Evolutionary conservation across 2,888 invertebrate genomes (phyloP).

Genomic region (Andrena dorsata): DNA sequence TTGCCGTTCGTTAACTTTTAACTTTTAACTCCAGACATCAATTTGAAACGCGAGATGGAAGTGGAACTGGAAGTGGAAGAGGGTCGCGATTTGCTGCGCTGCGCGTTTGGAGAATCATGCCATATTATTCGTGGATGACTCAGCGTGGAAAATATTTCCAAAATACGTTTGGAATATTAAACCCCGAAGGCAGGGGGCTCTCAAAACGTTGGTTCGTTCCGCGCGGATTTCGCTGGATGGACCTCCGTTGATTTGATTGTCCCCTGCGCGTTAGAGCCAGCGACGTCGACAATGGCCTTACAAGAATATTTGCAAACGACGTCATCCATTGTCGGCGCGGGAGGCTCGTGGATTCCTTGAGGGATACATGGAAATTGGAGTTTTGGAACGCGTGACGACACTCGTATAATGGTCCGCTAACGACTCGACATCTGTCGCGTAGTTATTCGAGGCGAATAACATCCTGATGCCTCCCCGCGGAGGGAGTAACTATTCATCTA

Average conservation of each 20-base stretch:
- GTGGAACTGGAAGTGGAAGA: neutral
- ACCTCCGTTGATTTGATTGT: constrained; percentile 48
- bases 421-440: constrained; percentile 71
- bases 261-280: constrained; percentile 24
- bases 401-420: constrained; percentile 77
- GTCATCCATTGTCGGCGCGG: constrained; percentile 61
- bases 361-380: constrained; percentile 73
- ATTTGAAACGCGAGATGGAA: neutral
- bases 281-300: constrained; percentile 49
- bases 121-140: constrained; percentile 37
- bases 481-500: constrained; percentile 25
- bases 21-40: neutral
- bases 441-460: constrained; percentile 61
- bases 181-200: neutral
- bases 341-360: constrained; percentile 41
- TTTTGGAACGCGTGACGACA: constrained; percentile 78
- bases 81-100: neutral
- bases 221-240: constrained; percentile 19
- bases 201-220: constrained; percentile 55
- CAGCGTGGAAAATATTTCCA: constrained; percentile 65
- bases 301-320: constrained; percentile 68
- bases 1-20: neutral
- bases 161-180: constrained; percentile 67
- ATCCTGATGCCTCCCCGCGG: constrained; percentile 38
- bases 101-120: neutral